These are phyloP conservation scores for Trichogramma evanescens DNA, from an alignment of 2,888 invertebrate genomes.

Conservation along the genomic window DNA sequence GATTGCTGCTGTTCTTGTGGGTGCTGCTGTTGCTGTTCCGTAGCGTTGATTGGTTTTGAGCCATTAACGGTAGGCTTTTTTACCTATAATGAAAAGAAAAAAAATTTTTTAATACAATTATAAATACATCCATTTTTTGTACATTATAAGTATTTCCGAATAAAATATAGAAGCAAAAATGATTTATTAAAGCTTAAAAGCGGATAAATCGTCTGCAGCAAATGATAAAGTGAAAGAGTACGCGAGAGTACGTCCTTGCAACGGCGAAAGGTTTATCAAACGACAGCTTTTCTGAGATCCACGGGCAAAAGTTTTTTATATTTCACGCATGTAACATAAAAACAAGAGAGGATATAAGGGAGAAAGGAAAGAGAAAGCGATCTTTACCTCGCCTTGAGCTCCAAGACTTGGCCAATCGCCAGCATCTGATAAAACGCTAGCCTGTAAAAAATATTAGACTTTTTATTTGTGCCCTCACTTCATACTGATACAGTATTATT, in stretches of 20 bases:
- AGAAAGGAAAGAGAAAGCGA: conserved; percentile 1
- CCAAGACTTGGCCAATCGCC: conserved; percentile 90
- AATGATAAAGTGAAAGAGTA: too few relatives aligned
- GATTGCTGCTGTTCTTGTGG: conserved; percentile 1
- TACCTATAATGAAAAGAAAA: background rate
- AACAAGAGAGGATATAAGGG: background rate
- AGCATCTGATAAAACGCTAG: conserved; percentile 79
- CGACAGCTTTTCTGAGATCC: conserved; percentile 18
- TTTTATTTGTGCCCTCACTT: background rate
- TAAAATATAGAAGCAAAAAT: too few relatives aligned
- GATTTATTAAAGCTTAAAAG: too few relatives aligned
- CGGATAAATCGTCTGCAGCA: too few relatives aligned
- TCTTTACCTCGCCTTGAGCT: conserved; percentile 53
- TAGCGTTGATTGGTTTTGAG: conserved; percentile 48
- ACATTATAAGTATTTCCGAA: too few relatives aligned
- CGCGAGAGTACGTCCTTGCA: too few relatives aligned
- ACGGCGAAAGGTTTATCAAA: conserved; percentile 17
- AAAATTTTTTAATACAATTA: background rate
- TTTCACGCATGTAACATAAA: background rate
- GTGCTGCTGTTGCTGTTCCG: conserved; percentile 33
- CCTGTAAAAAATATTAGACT: conserved; percentile 52
- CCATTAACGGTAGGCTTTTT: conserved; percentile 20
- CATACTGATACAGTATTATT: too few relatives aligned
- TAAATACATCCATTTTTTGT: background rate
- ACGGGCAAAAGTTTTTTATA: conserved; percentile 10